These are phyloP conservation scores for Trissonchulus sp. DNA, from an alignment of 2,888 invertebrate species.

Conservation along the genomic window DNA sequence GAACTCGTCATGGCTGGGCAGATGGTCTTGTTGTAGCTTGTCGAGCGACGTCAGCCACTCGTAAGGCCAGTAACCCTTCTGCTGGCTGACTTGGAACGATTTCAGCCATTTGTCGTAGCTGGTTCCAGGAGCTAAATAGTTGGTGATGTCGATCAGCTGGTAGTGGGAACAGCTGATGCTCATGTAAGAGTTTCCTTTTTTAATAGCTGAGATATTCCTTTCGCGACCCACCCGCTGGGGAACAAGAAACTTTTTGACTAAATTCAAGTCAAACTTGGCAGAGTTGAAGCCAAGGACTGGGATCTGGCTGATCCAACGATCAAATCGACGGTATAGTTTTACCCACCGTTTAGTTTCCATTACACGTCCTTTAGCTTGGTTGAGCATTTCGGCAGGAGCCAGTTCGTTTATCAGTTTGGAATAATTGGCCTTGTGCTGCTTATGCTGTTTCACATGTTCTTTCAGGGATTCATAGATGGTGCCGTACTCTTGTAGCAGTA, in stretches of 20 bases:
- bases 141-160: conserved; percentile 11
- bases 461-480: no score
- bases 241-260: background rate
- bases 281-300: conserved; percentile 17
- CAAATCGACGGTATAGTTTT: background rate
- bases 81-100: background rate
- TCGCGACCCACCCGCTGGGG: background rate
- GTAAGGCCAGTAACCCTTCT: conserved; percentile 15
- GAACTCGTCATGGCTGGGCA: conserved; percentile 14
- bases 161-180: background rate
- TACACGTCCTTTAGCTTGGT: conserved; percentile 9
- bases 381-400: no score
- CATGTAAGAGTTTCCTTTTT: background rate
- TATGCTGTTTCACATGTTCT: no score
- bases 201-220: background rate
- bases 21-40: background rate
- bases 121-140: conserved; percentile 13
- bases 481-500: no score
- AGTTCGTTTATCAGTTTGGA: no score
- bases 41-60: conserved; percentile 16
- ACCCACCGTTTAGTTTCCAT: background rate
- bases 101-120: conserved; percentile 15
- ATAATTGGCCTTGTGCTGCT: no score
- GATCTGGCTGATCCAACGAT: background rate
- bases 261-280: conserved; percentile 21